Evolutionary conservation across 2,797 vertebrate species (phyloP), one percentile per base, ranked within the genome.

Genomic region (Epinephelus awoara): DNA sequence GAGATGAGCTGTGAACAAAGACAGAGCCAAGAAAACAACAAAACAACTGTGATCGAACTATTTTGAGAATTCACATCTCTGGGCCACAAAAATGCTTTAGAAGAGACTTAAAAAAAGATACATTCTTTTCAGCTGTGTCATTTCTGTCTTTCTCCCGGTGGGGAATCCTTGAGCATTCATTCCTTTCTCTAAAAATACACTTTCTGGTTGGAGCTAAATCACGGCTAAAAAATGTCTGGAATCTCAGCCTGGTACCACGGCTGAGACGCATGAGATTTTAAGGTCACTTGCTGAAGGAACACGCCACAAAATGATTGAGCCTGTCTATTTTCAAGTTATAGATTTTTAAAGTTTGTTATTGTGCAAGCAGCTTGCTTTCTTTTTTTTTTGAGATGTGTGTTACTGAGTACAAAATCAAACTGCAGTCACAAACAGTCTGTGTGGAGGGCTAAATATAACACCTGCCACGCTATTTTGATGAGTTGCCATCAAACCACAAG

Each of bases 91-190:
- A 61, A 69, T 44, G 23, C 57, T 75, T 64, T 8, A 64, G 63
- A 54, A 56, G 52, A 68, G 34, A 68, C 15, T 27, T 47, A 15
- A 42, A 42, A 82, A 50, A 17, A 77, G n/a, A 51, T 34, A 18
- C 46, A 56, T 66, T 72, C 50, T 70, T 82, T 57, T 29, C 23
- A 11, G 52, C 65, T 18, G 49, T 74, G 74, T 80, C n/a, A 72
- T 74, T 73, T 74, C 40, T 14, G 64, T 81, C 27, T 51, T 51
- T 42, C 71, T 51, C 66, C 57, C 50, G 47, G 78, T 6, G 14
- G 80, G 66, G 75, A 83, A 81, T 77, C 83, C 75, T 83, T 79
- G 9, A 85, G 55, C 66, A 68, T 78, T 85, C 71, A 67, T 76
- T 19, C 59, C 56, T 56, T 72, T 84, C 21, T 67, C 65, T 77